A percentile compares a stretch with the other conserved stretches of the same genome.
Evolutionary conservation across 2,797 vertebrate genomes (phyloP).

Genomic region (Lycodopsis pacificus): DNA sequence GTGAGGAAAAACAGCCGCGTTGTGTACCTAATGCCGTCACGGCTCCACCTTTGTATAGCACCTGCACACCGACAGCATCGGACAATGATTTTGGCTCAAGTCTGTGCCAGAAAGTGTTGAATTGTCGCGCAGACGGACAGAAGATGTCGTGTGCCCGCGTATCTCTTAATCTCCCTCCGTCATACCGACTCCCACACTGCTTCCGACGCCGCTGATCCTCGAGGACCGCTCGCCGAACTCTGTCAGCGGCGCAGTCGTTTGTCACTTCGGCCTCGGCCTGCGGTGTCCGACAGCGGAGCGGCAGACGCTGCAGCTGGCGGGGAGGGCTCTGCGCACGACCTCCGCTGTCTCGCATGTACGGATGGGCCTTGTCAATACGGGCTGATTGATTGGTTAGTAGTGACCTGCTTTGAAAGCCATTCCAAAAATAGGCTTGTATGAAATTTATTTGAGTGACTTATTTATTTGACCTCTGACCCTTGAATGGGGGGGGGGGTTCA

Average conservation of each 20-base stretch:
- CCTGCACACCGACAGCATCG: background rate
- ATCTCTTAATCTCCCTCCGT: constrained; percentile 1
- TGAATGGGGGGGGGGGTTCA: background rate
- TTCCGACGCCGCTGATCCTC: constrained; percentile 19
- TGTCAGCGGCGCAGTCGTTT: constrained; percentile 35
- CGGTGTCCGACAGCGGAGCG: constrained; percentile 24
- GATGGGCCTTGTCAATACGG: constrained; percentile 27
- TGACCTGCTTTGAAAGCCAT: constrained; percentile 46
- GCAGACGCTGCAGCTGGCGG: constrained; percentile 43
- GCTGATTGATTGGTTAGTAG: constrained; percentile 43
- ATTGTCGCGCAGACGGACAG: background rate
- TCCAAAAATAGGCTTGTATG: constrained; percentile 10
- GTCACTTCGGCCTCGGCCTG: constrained; percentile 29
- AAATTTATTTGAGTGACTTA: background rate
- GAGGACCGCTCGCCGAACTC: background rate
- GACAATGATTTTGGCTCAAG: background rate
- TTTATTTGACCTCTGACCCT: background rate
- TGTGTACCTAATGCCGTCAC: background rate
- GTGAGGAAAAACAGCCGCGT: no score
- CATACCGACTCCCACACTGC: background rate
- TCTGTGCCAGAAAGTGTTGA: background rate
- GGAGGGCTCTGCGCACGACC: constrained; percentile 34
- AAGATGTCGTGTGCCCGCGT: background rate
- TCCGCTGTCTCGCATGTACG: constrained; percentile 35
- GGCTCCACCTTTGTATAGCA: background rate